These are phyloP conservation scores for Cheirogaleus medius DNA, from an alignment of 2,113 vertebrate genomes.

Conservation along the genomic window DNA sequence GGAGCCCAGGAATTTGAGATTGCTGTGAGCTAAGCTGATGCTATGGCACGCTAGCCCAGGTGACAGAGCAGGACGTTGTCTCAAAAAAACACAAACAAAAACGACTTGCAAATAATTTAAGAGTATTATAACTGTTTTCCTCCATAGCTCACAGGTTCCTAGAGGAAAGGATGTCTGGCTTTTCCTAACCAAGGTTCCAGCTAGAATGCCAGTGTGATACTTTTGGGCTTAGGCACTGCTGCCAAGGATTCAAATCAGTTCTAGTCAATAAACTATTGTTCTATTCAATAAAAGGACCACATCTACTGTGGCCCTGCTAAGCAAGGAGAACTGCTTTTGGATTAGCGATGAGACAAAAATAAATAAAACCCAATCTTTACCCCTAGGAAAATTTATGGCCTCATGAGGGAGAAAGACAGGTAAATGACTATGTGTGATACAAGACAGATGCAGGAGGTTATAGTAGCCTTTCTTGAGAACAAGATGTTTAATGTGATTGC, in stretches of 20 bases:
- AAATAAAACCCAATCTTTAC: neutral
- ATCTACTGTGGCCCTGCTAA: neutral
- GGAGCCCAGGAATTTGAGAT: too few species aligned
- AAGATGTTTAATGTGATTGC: neutral
- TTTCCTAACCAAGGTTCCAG: neutral
- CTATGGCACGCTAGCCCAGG: too few species aligned
- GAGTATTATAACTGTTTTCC: neutral
- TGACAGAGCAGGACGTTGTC: too few species aligned
- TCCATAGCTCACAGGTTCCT: neutral
- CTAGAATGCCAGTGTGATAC: neutral
- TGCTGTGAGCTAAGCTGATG: too few species aligned
- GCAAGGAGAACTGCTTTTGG: neutral
- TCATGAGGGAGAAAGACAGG: neutral
- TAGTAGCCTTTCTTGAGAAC: neutral
- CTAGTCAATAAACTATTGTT: neutral
- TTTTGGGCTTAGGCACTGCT: neutral
- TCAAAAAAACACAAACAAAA: neutral
- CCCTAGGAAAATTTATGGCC: neutral
- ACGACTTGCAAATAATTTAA: neutral
- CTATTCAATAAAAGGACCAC: neutral
- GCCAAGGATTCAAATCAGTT: neutral
- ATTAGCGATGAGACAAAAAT: neutral
- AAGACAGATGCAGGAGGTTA: neutral
- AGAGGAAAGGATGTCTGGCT: slow-evolving; percentile 31
- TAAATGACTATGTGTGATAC: neutral